These are phyloP conservation scores for Ormia ochracea DNA, from an alignment of 2,888 invertebrate species.

Conservation along the genomic window DNA sequence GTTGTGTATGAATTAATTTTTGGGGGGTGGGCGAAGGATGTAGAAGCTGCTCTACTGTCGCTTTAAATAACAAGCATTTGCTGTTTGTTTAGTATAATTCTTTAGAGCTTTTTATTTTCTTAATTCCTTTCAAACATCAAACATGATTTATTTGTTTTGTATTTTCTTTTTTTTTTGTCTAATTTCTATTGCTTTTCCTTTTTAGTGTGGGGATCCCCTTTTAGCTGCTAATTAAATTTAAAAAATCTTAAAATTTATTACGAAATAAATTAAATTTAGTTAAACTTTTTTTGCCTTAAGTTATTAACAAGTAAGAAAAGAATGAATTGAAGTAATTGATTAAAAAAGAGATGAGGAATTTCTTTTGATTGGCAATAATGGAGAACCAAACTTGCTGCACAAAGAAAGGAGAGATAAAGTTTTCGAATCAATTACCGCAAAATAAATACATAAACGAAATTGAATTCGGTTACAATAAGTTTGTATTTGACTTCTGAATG, in stretches of 20 bases:
- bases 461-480: neutral
- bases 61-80: neutral
- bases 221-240: slow-evolving; percentile 5
- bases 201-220: neutral
- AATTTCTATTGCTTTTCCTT: neutral
- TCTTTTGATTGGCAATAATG: neutral
- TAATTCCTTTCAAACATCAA: neutral
- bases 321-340: slow-evolving; percentile 14
- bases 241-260: neutral
- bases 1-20: no score
- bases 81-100: neutral
- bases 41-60: neutral
- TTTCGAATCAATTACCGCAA: slow-evolving; percentile 44
- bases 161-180: neutral
- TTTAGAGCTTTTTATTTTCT: neutral
- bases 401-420: neutral
- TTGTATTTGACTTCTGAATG: slow-evolving; percentile 12
- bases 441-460: slow-evolving; percentile 24
- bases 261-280: neutral
- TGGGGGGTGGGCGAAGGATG: neutral
- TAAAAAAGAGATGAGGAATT: neutral
- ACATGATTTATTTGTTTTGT: slow-evolving; percentile 21
- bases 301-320: slow-evolving; percentile 11
- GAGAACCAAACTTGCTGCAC: slow-evolving; percentile 16
- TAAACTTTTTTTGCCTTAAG: neutral